These are phyloP conservation scores for Alexandromys oeconomus DNA, from an alignment of 2,797 vertebrate species.

Conservation along the genomic window DNA sequence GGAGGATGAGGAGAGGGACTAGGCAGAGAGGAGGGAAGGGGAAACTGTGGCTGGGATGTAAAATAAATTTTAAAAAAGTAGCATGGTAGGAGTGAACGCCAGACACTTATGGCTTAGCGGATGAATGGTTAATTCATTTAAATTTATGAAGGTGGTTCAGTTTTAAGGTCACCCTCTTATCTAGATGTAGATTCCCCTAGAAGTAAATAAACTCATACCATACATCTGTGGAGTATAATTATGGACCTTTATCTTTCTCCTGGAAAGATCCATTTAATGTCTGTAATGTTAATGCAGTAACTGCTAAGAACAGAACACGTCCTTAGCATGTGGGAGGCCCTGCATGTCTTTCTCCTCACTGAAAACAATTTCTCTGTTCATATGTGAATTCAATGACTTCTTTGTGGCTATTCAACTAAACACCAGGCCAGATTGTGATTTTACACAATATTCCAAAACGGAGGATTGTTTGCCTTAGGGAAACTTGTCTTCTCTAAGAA, in stretches of 20 bases:
- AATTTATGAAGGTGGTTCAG: slow-evolving; percentile 14
- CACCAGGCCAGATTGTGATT: background rate
- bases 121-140: background rate
- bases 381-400: slow-evolving; percentile 10
- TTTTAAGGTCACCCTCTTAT: slow-evolving; percentile 42
- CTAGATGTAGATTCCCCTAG: slow-evolving; percentile 5
- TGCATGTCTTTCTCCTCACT: background rate
- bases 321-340: background rate
- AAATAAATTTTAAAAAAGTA: background rate
- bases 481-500: slow-evolving; percentile 1
- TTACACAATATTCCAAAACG: slow-evolving; percentile 45
- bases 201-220: background rate
- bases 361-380: background rate
- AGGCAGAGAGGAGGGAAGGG: background rate
- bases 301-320: background rate
- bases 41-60: background rate
- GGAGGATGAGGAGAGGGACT: background rate
- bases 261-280: slow-evolving; percentile 37
- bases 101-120: background rate
- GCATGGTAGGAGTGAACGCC: background rate
- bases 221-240: background rate
- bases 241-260: background rate
- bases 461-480: background rate
- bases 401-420: slow-evolving; percentile 61
- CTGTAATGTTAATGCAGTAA: slow-evolving; percentile 35